Base-by-base conservation (phyloP, 2,888 invertebrate species). In the Ormyrus pomaceus region DNA sequence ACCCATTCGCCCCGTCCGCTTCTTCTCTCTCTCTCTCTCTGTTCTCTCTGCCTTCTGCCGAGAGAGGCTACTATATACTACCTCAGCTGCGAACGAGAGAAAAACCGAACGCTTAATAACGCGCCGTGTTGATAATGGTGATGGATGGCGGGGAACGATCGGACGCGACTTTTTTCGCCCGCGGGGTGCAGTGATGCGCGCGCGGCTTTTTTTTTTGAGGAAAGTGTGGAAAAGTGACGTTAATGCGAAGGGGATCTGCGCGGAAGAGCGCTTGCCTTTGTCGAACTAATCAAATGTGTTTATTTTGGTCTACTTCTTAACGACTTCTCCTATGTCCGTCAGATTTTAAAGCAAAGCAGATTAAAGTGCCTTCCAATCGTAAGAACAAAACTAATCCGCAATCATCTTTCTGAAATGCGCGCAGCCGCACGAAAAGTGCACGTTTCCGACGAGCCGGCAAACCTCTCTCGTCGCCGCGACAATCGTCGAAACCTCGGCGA, bases 101-200 rank as follows among this genome's bases (percentile, higher is more conserved):
- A 61, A 55, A 11, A 55, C 9, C 6, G 56, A 10, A 34, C 73
- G 34, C 5, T 53, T 71, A 80, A 80, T 76, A 71, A 80, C 61
- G 75, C 56, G 34, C 66, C 55, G 79, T 62, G 73, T 56, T 79
- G 69, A 79, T 79, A 80, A 80, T 76, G 71, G 66, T 76, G 79
- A 80, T 71, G 66, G 53, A 80, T 76, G 75, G 10, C n/a, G 45
- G 13, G 62, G 11, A 66, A 68, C 46, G 13, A 58, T 62, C 65
- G 56, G 34, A 34, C 51, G 48, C 58, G n/a, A 64, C 46, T 59
- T 55, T 10, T 73, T 65, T 45, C 34, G 34, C 34, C 34, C 3
- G 34, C 34, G 7, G 2, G 6, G 10, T 68, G 6, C 55, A 55
- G 45, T 11, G 34, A 1, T 19, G 50, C 45, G 11, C 19, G 34